phyloP scores from a whole-genome alignment of 2,113 vertebrate genomes.

The Toxotes jaculatrix region DNA sequence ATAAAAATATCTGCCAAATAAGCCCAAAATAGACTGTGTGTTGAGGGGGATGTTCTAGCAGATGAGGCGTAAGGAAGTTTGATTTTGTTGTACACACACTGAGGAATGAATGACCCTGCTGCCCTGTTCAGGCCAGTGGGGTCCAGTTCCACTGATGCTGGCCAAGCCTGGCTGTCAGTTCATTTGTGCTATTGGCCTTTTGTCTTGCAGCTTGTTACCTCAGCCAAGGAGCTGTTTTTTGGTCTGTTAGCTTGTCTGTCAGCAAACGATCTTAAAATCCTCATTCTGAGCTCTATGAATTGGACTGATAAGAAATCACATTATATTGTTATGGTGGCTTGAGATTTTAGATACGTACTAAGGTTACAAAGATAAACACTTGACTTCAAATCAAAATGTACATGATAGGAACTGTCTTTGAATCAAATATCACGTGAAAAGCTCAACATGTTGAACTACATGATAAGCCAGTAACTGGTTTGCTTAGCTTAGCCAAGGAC shows the following conservation, averaged over 20 bases:
- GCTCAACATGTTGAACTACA: not conserved
- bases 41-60: conserved; percentile 50
- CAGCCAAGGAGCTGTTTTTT: not conserved
- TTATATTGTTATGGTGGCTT: not conserved
- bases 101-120: conserved; percentile 45
- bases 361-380: not conserved
- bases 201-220: not conserved
- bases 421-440: not conserved
- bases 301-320: not conserved
- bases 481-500: not conserved
- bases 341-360: not conserved
- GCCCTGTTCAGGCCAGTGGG: not conserved
- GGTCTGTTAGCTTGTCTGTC: not conserved
- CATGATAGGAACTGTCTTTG: not conserved
- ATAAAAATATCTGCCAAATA: conserved; percentile 69
- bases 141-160: not conserved
- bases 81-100: conserved; percentile 40
- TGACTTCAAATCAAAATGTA: not conserved
- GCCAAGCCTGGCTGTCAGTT: not conserved
- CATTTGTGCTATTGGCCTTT: not conserved
- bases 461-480: not conserved
- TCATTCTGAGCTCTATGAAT: not conserved
- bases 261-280: not conserved
- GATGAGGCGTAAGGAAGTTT: conserved; percentile 49
- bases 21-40: conserved; percentile 68